These are phyloP conservation scores for Macrosiphum euphorbiae DNA, from an alignment of 2,888 invertebrate genomes.

Conservation along the genomic window DNA sequence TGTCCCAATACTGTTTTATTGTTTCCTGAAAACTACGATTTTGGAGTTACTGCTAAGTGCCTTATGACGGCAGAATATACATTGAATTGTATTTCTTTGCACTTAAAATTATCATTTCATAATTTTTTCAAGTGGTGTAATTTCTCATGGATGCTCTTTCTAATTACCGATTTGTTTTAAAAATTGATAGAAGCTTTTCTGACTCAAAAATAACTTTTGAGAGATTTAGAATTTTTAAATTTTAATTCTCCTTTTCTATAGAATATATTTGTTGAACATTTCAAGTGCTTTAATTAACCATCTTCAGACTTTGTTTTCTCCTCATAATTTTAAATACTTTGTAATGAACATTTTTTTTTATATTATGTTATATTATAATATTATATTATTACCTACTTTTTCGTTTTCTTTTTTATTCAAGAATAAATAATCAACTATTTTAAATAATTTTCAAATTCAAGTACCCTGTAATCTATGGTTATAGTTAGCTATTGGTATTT, in stretches of 20 bases:
- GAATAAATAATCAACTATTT: too few species aligned
- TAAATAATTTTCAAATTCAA: too few species aligned
- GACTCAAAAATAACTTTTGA: not conserved
- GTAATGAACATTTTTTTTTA: too few species aligned
- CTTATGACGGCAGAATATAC: too few species aligned
- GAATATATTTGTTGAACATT: too few species aligned
- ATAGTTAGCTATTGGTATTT: not conserved
- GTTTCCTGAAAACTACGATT: too few species aligned
- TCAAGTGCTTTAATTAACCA: not conserved
- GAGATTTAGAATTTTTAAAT: not conserved
- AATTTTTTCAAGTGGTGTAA: not conserved
- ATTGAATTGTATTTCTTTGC: not conserved
- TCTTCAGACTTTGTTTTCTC: not conserved
- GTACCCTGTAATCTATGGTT: too few species aligned
- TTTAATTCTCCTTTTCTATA: not conserved
- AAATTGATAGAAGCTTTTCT: not conserved
- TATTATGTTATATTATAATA: too few species aligned
- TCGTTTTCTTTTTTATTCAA: too few species aligned
- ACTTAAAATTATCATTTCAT: not conserved
- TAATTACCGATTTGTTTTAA: not conserved
- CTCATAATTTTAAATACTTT: not conserved
- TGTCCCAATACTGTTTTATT: too few species aligned
- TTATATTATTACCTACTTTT: too few species aligned
- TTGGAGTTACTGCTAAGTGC: too few species aligned
- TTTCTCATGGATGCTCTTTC: not conserved